A percentile compares a stretch with the other conserved stretches of the same genome.
Evolutionary conservation across 1,140 invertebrate genomes (phyloP).

Genomic region (Drosophila punjabiensis): DNA sequence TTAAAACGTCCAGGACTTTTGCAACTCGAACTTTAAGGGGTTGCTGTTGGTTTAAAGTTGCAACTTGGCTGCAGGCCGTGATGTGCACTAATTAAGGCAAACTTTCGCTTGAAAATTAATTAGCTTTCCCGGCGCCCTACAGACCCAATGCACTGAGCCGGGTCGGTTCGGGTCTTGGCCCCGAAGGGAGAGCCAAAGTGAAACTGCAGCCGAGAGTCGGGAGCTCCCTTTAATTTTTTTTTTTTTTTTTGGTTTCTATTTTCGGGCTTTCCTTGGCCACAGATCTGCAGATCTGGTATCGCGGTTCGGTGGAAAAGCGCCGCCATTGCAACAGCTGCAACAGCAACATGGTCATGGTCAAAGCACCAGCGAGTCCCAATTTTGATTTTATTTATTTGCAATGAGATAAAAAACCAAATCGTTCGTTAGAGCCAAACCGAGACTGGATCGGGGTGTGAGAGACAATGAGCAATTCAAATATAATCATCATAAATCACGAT

Average conservation of each 20-base stretch:
- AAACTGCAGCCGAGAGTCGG: constrained; percentile 27
- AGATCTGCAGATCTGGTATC: constrained; percentile 32
- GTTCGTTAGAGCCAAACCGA: constrained; percentile 43
- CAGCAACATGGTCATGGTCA: constrained; percentile 56
- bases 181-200: constrained; percentile 41
- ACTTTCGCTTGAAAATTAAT: constrained; percentile 61
- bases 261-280: constrained; percentile 23
- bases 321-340: constrained; percentile 38
- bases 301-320: constrained; percentile 22
- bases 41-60: constrained; percentile 22
- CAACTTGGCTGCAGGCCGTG: constrained; percentile 28
- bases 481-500: constrained; percentile 65
- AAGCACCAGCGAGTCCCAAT: constrained; percentile 47
- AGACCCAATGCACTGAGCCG: constrained; percentile 50
- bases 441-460: constrained; percentile 30
- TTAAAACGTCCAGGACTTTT: constrained; percentile 52
- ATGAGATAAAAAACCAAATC: constrained; percentile 49
- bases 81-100: constrained; percentile 62
- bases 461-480: constrained; percentile 58
- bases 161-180: constrained; percentile 10
- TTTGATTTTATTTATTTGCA: constrained; percentile 63
- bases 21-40: constrained; percentile 44
- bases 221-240: constrained; percentile 27
- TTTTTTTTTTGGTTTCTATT: not conserved
- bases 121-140: constrained; percentile 62